Base-by-base conservation (phyloP, 2,797 vertebrate species). In the Rhinella marina region DNA sequence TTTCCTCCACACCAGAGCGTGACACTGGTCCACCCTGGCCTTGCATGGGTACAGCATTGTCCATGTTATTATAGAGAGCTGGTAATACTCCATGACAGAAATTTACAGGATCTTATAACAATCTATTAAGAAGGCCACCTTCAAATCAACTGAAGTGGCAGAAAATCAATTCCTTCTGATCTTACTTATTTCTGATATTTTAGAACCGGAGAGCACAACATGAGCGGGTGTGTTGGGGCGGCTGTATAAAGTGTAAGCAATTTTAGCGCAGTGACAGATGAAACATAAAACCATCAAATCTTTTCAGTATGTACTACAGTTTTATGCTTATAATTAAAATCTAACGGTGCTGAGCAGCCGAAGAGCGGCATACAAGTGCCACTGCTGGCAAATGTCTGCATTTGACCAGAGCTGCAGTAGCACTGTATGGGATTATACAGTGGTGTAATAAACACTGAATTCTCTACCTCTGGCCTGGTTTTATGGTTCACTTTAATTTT, bases 301-400 rank as follows among this genome's bases (percentile, higher is more conserved):
- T 84, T 61, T 61, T n/a, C 50, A 41, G 56, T 7, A 25, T 85
- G 54, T 41, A 85, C 27, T 32, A 59, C 57, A 77, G 56, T 75
- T 76, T 85, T 85, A 85, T 76, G 83, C 62, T 85, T 52, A 57
- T 77, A 85, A 85, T 85, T 76, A 85, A 77, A 77, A 85, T 76
- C 52, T 77, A 62, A 56, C 19, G 72, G 41, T 13, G 57, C 82
- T n/a, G 27, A 13, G 21, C 59, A 77, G 72, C 68, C 52, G n/a
- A 13, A 4, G 19, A 52, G 52, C 16, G 16, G 17, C n/a, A 10
- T 70, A 14, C 66, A 8, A 64, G 29, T 13, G 59, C 57, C 79
- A 81, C 59, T 23, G 29, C 80, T 11, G 61, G 32, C 80, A 25
- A 16, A n/a, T 13, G 56, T 50, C 80, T 48, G 79, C 79, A 81